A percentile compares a stretch with the other conserved stretches of the same genome.
Evolutionary conservation across 2,113 vertebrate genomes (phyloP).

Genomic region (Nannobrachium achirus): DNA sequence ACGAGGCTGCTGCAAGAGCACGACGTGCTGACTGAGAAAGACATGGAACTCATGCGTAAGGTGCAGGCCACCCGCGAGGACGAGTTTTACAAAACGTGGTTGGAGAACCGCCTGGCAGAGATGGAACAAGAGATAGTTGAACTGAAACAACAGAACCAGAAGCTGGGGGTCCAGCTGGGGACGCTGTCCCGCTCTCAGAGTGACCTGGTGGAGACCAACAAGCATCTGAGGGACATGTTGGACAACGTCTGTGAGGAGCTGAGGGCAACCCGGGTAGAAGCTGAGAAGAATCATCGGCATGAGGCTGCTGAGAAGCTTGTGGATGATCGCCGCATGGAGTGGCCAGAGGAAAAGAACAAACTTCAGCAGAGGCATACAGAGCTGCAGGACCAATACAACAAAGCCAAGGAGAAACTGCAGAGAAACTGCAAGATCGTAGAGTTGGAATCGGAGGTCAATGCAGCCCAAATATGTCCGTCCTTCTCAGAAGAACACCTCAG

Average conservation of each 20-base stretch:
- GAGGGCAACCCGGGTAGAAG: conserved; percentile 79
- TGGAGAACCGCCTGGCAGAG: conserved; percentile 86
- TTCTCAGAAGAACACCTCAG: conserved; percentile 87
- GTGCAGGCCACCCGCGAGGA: conserved; percentile 89
- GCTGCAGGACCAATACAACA: conserved; percentile 85
- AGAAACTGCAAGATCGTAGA: conserved; percentile 88
- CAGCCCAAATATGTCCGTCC: conserved; percentile 85
- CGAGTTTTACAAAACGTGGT: conserved; percentile 83
- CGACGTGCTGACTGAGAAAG: conserved; percentile 86
- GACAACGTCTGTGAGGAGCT: conserved; percentile 87
- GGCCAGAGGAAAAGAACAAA: conserved; percentile 89
- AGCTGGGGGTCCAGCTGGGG: conserved; percentile 82
- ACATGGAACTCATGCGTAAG: conserved; percentile 88
- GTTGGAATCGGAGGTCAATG: conserved; percentile 86
- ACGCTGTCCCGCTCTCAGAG: conserved; percentile 84
- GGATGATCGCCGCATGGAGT: conserved; percentile 83
- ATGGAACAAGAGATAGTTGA: conserved; percentile 87
- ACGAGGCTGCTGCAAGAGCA: conserved; percentile 78
- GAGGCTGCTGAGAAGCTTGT: conserved; percentile 85
- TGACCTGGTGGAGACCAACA: conserved; percentile 83
- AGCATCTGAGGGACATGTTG: conserved; percentile 83
- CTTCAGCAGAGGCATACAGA: conserved; percentile 82
- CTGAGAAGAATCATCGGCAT: conserved; percentile 82
- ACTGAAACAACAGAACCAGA: conserved; percentile 86
- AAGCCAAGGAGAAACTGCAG: conserved; percentile 84